Percentiles rank a stretch among this genome's conserved stretches.
Evolutionary conservation across 2,797 vertebrate genomes (phyloP).

Genomic region (Neostethus bicornis): DNA sequence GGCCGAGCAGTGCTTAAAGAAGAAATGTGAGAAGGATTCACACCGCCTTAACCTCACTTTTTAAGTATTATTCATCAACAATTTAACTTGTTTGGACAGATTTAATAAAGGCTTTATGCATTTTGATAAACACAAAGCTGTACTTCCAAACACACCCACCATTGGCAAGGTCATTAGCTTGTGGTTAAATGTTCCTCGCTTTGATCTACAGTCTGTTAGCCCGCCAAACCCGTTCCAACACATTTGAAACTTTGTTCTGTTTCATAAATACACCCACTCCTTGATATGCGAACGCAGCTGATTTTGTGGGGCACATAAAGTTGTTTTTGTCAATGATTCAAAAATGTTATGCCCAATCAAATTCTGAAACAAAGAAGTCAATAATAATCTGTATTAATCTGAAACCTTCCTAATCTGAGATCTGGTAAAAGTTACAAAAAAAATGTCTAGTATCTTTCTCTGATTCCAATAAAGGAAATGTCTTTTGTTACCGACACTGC

Average conservation of each 20-base stretch:
- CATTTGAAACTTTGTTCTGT: slow-evolving; percentile 49
- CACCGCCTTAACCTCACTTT: slow-evolving; percentile 6
- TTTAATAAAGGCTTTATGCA: slow-evolving; percentile 7
- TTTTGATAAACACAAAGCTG: slow-evolving; percentile 14
- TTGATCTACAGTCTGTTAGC: slow-evolving; percentile 44
- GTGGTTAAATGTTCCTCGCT: slow-evolving; percentile 37
- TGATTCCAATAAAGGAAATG: no score
- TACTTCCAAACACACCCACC: slow-evolving; percentile 10
- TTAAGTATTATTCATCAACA: slow-evolving; percentile 2
- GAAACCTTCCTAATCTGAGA: background rate
- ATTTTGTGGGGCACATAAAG: background rate
- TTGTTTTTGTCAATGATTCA: background rate
- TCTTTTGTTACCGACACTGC: no score
- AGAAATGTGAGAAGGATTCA: slow-evolving; percentile 14
- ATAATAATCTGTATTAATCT: no score
- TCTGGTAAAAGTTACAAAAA: background rate
- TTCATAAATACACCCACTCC: slow-evolving; percentile 13
- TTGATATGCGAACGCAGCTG: slow-evolving; percentile 22
- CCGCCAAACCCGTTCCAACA: slow-evolving; percentile 23
- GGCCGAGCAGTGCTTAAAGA: slow-evolving; percentile 4
- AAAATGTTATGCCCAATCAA: background rate
- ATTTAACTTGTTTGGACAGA: slow-evolving; percentile 2
- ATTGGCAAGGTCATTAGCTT: slow-evolving; percentile 28
- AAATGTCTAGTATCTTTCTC: background rate
- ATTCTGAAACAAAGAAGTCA: no score